Conservation (phyloP, 2,888 invertebrate species). For the Ectemnius lituratus region DNA sequence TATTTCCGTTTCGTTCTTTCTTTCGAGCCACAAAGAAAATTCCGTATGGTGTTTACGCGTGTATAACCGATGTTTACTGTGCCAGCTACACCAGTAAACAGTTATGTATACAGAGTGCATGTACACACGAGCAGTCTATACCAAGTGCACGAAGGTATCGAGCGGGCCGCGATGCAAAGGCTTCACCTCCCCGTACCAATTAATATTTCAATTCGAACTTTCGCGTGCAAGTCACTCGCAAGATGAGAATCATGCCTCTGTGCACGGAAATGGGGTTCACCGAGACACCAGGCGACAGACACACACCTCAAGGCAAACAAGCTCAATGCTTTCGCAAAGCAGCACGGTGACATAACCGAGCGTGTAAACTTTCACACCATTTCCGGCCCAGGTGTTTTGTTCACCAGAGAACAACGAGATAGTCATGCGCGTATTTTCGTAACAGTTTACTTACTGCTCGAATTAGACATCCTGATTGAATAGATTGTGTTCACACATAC, state of each 20-base stretch:
- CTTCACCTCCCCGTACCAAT: conserved; percentile 58
- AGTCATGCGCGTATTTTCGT: not conserved
- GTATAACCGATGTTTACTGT: conserved; percentile 16
- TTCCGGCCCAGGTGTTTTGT: not conserved
- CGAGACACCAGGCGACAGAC: too few species aligned
- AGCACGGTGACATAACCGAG: too few species aligned
- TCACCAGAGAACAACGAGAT: not conserved
- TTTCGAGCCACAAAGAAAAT: too few species aligned
- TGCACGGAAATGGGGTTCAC: not conserved
- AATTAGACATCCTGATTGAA: not conserved
- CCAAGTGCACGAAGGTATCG: too few species aligned
- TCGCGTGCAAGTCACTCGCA: conserved; percentile 40
- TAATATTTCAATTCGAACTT: conserved; percentile 74
- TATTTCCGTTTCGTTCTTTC: too few species aligned
- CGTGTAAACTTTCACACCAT: not conserved
- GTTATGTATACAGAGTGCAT: conserved; percentile 3
- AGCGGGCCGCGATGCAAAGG: conserved; percentile 8
- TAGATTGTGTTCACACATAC: too few species aligned
- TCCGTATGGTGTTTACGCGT: not conserved
- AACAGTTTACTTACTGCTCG: not conserved
- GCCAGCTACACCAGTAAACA: too few species aligned
- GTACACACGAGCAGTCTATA: conserved; percentile 4
- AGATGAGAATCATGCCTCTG: conserved; percentile 5
- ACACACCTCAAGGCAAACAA: too few species aligned
- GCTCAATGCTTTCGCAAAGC: too few species aligned